Conservation (phyloP, 2,888 invertebrate species). For the Erebia palarica region DNA sequence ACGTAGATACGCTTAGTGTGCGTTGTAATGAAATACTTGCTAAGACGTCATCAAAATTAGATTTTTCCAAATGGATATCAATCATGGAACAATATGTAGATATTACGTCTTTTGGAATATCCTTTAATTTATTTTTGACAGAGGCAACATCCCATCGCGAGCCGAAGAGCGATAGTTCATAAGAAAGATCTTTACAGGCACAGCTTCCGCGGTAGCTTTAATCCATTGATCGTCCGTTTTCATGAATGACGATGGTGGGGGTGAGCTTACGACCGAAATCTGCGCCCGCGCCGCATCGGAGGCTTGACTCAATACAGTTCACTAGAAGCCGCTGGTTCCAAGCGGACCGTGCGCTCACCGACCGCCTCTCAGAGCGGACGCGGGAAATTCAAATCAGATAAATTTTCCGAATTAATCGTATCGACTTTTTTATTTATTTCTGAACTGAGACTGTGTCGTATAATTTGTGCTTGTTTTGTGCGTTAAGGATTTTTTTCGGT, state of each 20-base stretch:
- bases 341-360: conserved; percentile 50
- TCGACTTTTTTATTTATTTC: conserved; percentile 38
- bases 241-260: conserved; percentile 75
- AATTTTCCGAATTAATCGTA: conserved; percentile 10
- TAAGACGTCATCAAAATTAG: no score
- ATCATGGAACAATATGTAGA: no score
- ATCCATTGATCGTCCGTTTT: conserved; percentile 64
- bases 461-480: conserved; percentile 60
- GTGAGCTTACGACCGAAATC: conserved; percentile 45
- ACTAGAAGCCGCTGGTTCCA: conserved; percentile 61
- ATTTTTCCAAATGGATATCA: no score
- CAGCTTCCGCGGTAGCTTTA: conserved; percentile 41
- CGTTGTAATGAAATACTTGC: no score
- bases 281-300: conserved; percentile 57
- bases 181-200: conserved; percentile 17
- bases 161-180: not conserved
- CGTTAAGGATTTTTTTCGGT: conserved; percentile 47
- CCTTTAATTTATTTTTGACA: no score
- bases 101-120: no score
- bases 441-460: conserved; percentile 48
- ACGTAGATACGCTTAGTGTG: no score
- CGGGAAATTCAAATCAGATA: conserved; percentile 63
- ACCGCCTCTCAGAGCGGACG: conserved; percentile 49
- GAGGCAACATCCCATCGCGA: not conserved
- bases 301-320: conserved; percentile 55